phyloP scores from a whole-genome alignment of 2,113 vertebrate species.

The Chaetura pelagica region DNA sequence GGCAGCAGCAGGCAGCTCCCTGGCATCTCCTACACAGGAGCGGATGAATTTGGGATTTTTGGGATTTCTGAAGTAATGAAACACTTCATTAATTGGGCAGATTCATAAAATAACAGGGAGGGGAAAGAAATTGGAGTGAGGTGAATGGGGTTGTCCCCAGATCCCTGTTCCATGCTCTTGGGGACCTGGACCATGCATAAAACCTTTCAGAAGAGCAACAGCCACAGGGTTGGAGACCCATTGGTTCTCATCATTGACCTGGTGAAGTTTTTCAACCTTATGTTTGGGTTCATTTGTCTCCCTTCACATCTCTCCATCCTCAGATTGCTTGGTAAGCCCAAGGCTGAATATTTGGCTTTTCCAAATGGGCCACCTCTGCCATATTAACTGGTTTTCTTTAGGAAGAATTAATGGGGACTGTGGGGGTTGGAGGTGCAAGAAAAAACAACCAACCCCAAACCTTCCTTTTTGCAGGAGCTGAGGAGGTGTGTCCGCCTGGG shows the following conservation, averaged over 20 bases:
- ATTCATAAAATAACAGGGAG: background rate
- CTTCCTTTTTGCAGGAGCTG: background rate
- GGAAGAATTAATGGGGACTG: background rate
- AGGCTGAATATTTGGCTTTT: background rate
- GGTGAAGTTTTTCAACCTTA: background rate
- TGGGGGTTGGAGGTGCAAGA: background rate
- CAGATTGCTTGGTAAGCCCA: background rate
- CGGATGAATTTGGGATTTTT: background rate
- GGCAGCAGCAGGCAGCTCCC: fast-evolving
- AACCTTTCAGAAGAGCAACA: background rate
- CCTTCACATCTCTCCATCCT: background rate
- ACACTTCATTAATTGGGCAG: fast-evolving
- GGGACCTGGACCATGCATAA: background rate
- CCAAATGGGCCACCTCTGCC: background rate
- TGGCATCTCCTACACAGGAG: fast-evolving
- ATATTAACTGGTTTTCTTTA: background rate
- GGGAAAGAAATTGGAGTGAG: background rate
- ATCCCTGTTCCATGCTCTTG: fast-evolving
- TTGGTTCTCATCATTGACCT: fast-evolving
- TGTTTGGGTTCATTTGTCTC: background rate
- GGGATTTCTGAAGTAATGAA: background rate
- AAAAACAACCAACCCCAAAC: too few relatives aligned
- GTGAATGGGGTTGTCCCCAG: background rate
- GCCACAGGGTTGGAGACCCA: too few relatives aligned
- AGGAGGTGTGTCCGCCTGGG: background rate